phyloP scores from a whole-genome alignment of 35 echinoderm and acorn worm genomes.

The Apostichopus japonicus region DNA sequence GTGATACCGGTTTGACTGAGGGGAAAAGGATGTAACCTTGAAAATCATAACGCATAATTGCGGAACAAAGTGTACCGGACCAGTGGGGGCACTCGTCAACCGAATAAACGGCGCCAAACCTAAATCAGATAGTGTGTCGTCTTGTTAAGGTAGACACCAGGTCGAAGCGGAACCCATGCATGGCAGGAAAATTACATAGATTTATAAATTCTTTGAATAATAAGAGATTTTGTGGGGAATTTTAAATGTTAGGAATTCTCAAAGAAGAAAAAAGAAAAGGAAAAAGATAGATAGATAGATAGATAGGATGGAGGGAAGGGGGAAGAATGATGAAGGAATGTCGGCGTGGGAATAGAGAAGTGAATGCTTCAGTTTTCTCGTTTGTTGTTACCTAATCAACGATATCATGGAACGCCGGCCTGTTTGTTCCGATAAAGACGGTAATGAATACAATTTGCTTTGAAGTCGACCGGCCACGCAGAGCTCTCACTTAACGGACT shows the following conservation, averaged over 20 bases:
- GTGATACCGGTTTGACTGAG: constrained; percentile 3
- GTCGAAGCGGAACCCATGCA: constrained; percentile 7
- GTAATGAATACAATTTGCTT: background rate
- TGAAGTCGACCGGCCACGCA: constrained; percentile 15
- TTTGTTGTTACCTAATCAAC: constrained; percentile 28
- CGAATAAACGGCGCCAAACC: constrained; percentile 24
- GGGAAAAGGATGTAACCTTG: constrained; percentile 22
- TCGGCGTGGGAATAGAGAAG: constrained; percentile 42
- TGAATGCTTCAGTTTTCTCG: background rate
- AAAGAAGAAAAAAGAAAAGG: background rate
- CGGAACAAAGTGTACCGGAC: constrained; percentile 41
- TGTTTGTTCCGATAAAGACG: constrained; percentile 23
- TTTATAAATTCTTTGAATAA: constrained; percentile 17
- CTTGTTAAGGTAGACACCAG: constrained; percentile 2
- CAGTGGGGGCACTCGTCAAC: constrained; percentile 14
- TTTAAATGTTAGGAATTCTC: background rate
- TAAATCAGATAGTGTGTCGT: constrained; percentile 28
- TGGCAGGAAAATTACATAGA: constrained; percentile 23
- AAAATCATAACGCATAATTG: background rate
- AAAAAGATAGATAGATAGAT: background rate
- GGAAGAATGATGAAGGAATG: constrained; percentile 15
- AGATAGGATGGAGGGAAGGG: background rate
- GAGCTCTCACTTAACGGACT: constrained; percentile 29
- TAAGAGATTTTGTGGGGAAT: background rate
- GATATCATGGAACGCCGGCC: constrained; percentile 40